These are phyloP conservation scores for Enteromius anoplus DNA, from an alignment of 2,797 vertebrate genomes.

Conservation along the genomic window DNA sequence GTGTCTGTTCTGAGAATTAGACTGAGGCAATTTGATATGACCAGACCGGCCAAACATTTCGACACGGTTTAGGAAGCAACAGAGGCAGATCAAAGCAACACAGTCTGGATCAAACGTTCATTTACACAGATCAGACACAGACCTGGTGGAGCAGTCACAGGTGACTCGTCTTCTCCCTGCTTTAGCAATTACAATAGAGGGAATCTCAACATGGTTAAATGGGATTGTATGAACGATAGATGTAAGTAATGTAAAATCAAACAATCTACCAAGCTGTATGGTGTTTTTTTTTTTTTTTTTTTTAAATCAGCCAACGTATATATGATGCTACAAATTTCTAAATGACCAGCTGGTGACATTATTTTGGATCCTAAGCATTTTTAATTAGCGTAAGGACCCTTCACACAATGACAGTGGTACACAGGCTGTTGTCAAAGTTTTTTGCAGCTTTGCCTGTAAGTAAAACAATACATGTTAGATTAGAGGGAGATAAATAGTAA, in stretches of 20 bases:
- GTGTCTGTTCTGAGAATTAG: constrained; percentile 13
- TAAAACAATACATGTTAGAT: constrained; percentile 28
- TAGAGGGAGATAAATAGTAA: constrained; percentile 45
- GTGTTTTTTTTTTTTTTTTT: not conserved
- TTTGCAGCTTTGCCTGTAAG: constrained; percentile 11
- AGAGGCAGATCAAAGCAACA: constrained; percentile 15
- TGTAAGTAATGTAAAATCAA: not conserved
- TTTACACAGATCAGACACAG: constrained; percentile 13
- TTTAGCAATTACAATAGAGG: not conserved
- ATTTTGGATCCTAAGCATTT: not conserved
- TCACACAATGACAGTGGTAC: not conserved
- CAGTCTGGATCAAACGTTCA: constrained; percentile 9
- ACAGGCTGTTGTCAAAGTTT: not conserved
- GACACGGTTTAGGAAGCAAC: not conserved
- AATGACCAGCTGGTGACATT: not conserved
- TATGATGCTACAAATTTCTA: not conserved
- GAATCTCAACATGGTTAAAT: not conserved
- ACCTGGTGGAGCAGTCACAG: not conserved
- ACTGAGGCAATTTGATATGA: constrained; percentile 16
- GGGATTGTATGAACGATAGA: not conserved
- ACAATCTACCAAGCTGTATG: not conserved
- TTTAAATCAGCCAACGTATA: not conserved
- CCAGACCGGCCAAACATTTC: constrained; percentile 16
- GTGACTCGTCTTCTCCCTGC: not conserved
- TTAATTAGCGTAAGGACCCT: not conserved